A percentile compares a stretch with the other conserved stretches of the same genome.
phyloP scores from a whole-genome alignment of 2,113 vertebrate species.

The Spea multiplicata region DNA sequence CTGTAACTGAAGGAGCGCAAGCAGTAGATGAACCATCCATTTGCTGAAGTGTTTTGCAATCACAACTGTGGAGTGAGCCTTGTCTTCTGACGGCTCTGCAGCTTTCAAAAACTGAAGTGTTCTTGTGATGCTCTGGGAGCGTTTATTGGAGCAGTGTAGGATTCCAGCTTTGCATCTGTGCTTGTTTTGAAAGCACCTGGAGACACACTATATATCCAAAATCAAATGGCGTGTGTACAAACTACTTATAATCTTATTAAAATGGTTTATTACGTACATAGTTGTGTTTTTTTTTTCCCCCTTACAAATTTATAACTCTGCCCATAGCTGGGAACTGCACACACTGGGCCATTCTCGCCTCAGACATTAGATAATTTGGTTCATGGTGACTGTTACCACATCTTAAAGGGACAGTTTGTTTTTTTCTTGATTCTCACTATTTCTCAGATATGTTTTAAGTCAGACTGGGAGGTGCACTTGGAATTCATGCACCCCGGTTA shows the following conservation, averaged over 20 bases:
- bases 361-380: too few relatives aligned
- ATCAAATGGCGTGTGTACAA: constrained; percentile 54
- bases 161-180: constrained; percentile 48
- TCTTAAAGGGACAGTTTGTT: not conserved
- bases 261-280: constrained; percentile 53
- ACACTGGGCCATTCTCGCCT: too few relatives aligned
- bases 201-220: constrained; percentile 23
- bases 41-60: constrained; percentile 67
- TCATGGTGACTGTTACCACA: too few relatives aligned
- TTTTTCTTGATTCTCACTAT: too few relatives aligned
- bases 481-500: too few relatives aligned
- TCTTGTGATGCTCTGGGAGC: constrained; percentile 9
- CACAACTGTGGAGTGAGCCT: not conserved
- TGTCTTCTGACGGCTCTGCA: not conserved
- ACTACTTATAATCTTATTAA: constrained; percentile 48
- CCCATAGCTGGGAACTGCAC: not conserved
- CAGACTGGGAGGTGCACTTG: too few relatives aligned
- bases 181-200: constrained; percentile 52
- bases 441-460: too few relatives aligned
- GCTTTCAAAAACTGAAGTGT: constrained; percentile 13
- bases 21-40: constrained; percentile 89
- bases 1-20: constrained; percentile 87
- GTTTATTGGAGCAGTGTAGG: constrained; percentile 46
- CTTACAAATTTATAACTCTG: not conserved
- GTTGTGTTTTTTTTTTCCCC: constrained; percentile 16